Percentiles rank a stretch among this genome's conserved stretches.
Conservation (phyloP, 2,113 vertebrate species). For the Phodopus roborovskii region DNA sequence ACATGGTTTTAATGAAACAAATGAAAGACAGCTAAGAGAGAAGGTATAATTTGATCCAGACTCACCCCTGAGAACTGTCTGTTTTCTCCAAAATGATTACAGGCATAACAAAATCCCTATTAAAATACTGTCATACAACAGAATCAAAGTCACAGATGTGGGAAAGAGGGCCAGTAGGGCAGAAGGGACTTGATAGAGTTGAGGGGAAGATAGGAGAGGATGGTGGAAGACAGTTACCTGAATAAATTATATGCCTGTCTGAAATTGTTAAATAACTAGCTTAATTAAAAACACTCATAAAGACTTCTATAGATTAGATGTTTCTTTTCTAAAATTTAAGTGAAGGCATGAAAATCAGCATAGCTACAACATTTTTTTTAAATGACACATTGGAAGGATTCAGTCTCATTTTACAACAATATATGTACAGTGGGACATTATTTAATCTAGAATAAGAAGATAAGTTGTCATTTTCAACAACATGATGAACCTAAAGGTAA, state of each 20-base stretch:
- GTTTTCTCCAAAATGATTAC: not conserved
- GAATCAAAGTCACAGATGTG: not conserved
- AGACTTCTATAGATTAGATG: not conserved
- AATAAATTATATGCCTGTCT: no score
- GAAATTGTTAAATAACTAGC: not conserved
- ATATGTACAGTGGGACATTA: not conserved
- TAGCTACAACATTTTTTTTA: not conserved
- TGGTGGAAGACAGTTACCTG: not conserved
- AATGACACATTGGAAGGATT: not conserved
- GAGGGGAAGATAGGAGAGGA: not conserved
- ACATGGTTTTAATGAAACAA: not conserved
- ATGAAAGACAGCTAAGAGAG: not conserved
- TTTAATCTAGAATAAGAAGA: not conserved
- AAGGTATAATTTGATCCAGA: not conserved
- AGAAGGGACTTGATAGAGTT: not conserved
- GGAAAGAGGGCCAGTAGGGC: not conserved
- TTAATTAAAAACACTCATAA: not conserved
- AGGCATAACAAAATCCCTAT: not conserved
- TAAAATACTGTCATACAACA: not conserved
- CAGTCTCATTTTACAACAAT: not conserved
- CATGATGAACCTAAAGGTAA: not conserved
- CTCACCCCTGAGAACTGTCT: not conserved
- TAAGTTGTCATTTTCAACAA: not conserved
- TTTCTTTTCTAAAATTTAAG: not conserved
- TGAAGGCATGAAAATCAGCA: not conserved